Evolutionary conservation across 2,113 vertebrate species (phyloP), one percentile per base, ranked within the genome.

Genomic region (Madoqua kirkii): DNA sequence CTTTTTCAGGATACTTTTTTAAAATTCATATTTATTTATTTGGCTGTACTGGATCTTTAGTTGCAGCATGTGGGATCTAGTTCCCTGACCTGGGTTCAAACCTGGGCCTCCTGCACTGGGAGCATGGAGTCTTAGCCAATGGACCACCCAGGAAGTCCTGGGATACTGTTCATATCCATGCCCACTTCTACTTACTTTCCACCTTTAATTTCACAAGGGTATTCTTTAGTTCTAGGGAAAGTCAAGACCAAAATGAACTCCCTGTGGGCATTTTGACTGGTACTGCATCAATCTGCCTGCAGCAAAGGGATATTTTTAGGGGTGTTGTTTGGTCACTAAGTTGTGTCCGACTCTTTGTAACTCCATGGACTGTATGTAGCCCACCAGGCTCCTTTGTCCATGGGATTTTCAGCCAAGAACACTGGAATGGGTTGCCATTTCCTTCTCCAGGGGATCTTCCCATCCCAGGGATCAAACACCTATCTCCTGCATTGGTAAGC

Each of bases 281-380:
- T 64, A 23, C 5, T 13, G 16, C 33, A n/a, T 55, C 50, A 2
- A 0, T 15, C 33, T 45, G 25, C 76, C 48, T 2, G 2, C 4
- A 13, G 74, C 87, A 87, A 54, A 50, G 40, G n/a, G 27, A 36
- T 15, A 43, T 4, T 55, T 83, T 78, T 78, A 76, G 40, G 71
- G 71, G 5, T 14, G 36, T 0, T 74, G 23, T 76, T 76, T 76
- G 40, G 71, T 43, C 71, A 14, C 23, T 76, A 76, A 76, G 23
- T 43, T 40, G 25, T 27, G 40, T 15, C 23, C 3, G 1, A 43
- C 23, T 27, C 23, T 14, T 14, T 76, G 23, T 43, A 25, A 27
- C 40, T 76, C 71, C 40, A 76, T 76, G 71, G 21, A 15, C 71
- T 43, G 23, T 43, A 43, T 76, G 40, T 76, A 43, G 40, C 23